Percentiles rank a stretch among this genome's conserved stretches.
Conservation (phyloP, 2,888 invertebrate genomes). For the Onthophagus sagittarius region DNA sequence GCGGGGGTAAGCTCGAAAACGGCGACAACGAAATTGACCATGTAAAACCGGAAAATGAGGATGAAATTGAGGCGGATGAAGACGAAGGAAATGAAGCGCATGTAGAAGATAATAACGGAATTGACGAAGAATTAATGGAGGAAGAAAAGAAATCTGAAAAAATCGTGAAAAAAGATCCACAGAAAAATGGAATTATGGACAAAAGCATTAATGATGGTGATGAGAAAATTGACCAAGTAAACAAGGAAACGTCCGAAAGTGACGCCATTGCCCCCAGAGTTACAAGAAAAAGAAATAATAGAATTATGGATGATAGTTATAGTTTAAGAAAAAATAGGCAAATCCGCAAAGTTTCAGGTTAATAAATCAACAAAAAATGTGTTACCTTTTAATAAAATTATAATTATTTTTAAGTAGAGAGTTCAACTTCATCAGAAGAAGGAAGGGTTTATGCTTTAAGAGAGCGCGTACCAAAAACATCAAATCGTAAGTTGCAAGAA, state of each 20-base stretch:
- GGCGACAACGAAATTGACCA: slow-evolving; percentile 26
- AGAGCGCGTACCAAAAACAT: slow-evolving; percentile 40
- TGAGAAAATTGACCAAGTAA: background rate
- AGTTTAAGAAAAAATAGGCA: slow-evolving; percentile 30
- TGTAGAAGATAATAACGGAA: slow-evolving; percentile 5
- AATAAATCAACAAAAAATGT: background rate
- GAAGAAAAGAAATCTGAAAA: slow-evolving; percentile 15
- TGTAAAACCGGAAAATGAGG: slow-evolving; percentile 26
- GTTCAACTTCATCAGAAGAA: slow-evolving; percentile 41
- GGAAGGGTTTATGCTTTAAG: slow-evolving; percentile 41
- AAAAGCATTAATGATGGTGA: background rate
- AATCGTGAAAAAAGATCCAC: slow-evolving; percentile 20
- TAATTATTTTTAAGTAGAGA: slow-evolving; percentile 25
- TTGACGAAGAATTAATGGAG: background rate
- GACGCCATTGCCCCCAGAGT: slow-evolving; percentile 31
- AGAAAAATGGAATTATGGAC: background rate
- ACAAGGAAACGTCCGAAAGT: slow-evolving; percentile 32
- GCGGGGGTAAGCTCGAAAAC: slow-evolving; percentile 21
- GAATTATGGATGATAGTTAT: slow-evolving; percentile 29
- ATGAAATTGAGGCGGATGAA: slow-evolving; percentile 25
- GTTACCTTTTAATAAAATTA: background rate
- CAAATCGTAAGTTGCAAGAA: background rate
- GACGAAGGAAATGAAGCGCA: slow-evolving; percentile 23
- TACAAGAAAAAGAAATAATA: slow-evolving; percentile 26
- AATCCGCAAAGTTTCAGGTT: slow-evolving; percentile 29